phyloP scores from a whole-genome alignment of 2,797 vertebrate genomes.

The Eospalax fontanierii region DNA sequence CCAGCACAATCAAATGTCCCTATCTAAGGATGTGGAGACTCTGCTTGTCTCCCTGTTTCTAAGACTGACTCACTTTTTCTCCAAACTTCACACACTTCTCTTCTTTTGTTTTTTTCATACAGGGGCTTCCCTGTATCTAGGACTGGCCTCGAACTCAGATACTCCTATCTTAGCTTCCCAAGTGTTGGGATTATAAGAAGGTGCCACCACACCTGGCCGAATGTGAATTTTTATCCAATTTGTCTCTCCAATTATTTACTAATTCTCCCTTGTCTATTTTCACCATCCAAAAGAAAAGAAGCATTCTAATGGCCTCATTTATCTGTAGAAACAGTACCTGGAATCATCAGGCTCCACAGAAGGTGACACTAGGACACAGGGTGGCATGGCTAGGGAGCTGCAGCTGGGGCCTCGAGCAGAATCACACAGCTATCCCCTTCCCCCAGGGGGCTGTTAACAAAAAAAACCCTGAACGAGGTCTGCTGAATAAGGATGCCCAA shows the following conservation, averaged over 20 bases:
- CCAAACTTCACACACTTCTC: neutral
- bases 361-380: neutral
- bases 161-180: neutral
- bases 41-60: neutral
- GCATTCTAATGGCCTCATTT: slow-evolving; percentile 15
- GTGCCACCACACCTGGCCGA: neutral
- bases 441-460: neutral
- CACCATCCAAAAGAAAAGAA: slow-evolving; percentile 9
- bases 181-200: neutral
- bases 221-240: slow-evolving; percentile 48
- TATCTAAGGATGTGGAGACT: neutral
- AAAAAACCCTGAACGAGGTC: neutral
- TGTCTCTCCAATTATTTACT: slow-evolving; percentile 20
- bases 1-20: neutral
- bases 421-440: neutral
- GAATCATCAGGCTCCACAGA: neutral
- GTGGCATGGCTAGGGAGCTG: neutral
- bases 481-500: neutral
- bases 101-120: neutral
- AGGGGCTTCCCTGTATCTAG: neutral
- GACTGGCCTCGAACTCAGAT: neutral
- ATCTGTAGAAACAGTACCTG: slow-evolving; percentile 1
- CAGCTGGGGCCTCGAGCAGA: neutral
- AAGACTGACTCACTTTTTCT: neutral
- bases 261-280: neutral